A percentile compares a stretch with the other conserved stretches of the same genome.
phyloP scores from a whole-genome alignment of 2,113 vertebrate species.

The Cavia porcellus region DNA sequence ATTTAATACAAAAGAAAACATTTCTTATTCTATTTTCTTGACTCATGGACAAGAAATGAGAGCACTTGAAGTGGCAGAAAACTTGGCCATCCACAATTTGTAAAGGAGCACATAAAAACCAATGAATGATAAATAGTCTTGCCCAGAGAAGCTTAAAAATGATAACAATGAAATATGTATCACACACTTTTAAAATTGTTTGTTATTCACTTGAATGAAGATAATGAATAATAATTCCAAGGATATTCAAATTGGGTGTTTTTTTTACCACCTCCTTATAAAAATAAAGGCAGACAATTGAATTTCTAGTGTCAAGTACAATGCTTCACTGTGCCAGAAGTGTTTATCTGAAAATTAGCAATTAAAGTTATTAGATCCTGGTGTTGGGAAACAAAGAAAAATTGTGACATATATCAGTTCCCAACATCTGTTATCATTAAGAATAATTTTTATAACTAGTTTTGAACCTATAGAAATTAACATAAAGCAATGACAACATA shows the following conservation, averaged over 20 bases:
- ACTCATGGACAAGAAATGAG: neutral
- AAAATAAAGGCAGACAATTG: slow-evolving; percentile 35
- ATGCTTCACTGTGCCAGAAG: neutral
- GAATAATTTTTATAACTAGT: neutral
- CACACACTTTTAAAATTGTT: slow-evolving; percentile 11
- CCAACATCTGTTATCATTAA: neutral
- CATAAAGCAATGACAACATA: neutral
- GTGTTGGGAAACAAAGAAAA: slow-evolving; percentile 5
- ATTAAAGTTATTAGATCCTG: neutral
- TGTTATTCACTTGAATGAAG: slow-evolving; percentile 46
- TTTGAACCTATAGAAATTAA: neutral
- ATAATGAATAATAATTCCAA: slow-evolving; percentile 44
- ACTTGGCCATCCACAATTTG: neutral
- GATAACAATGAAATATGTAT: neutral
- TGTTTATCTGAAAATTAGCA: slow-evolving; percentile 30
- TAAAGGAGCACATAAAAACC: neutral
- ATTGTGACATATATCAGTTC: neutral
- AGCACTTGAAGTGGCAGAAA: neutral
- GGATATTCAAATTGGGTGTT: neutral
- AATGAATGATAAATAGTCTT: slow-evolving; percentile 12
- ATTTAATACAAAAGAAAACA: neutral
- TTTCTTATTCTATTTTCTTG: neutral
- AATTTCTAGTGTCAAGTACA: neutral
- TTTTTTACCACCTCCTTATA: slow-evolving; percentile 43
- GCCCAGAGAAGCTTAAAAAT: slow-evolving; percentile 27